Evolutionary conservation across 2,797 vertebrate species (phyloP), one percentile per base, ranked within the genome.

Genomic region (Megalops cyprinoides): DNA sequence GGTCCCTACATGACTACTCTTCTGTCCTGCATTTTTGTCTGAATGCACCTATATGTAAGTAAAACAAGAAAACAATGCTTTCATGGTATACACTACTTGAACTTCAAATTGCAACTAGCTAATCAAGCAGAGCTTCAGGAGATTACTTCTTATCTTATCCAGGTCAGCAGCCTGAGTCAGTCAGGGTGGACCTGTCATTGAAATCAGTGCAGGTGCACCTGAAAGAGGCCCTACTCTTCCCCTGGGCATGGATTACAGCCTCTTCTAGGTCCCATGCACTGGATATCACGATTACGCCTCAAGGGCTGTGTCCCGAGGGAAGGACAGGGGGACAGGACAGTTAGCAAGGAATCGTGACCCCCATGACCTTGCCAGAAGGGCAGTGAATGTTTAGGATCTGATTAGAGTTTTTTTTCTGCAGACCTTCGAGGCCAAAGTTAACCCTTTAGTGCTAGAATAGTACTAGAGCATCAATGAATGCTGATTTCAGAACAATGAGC

Each of bases 331-430:
- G 81, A 93, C 90, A 91, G 93, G 94, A 94, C 92, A 85, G 92
- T 91, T 92, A 93, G 91, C 93, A 89, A 90, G 90, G 88, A 91
- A 94, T 89, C 85, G 80, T 92, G 93, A 95, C 93, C 94, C 82
- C 87, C 84, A 44, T 92, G 92, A 95, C 94, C 94, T 95, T 94
- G 94, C 94, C 94, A 93, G 93, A 94, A 95, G 94, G 94, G 91
- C 91, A 93, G 92, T 92, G 93, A 94, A 94, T 95, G 92, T 93
- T 94, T 93, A 89, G 85, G 88, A 89, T 91, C 92, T 95, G 92
- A 95, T 94, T 94, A 95, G 94, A 84, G 85, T 88, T 87, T 91
- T n/a, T n/a, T 91, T 89, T 88, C 88, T 86, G 87, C 85, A 89
- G 87, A 87, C 89, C 39, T 84, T 75, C 78, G 79, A 4, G 81